A percentile compares a stretch with the other conserved stretches of the same genome.
phyloP scores from a whole-genome alignment of 2,797 vertebrate species.

The Poeciliopsis paucimaculata region DNA sequence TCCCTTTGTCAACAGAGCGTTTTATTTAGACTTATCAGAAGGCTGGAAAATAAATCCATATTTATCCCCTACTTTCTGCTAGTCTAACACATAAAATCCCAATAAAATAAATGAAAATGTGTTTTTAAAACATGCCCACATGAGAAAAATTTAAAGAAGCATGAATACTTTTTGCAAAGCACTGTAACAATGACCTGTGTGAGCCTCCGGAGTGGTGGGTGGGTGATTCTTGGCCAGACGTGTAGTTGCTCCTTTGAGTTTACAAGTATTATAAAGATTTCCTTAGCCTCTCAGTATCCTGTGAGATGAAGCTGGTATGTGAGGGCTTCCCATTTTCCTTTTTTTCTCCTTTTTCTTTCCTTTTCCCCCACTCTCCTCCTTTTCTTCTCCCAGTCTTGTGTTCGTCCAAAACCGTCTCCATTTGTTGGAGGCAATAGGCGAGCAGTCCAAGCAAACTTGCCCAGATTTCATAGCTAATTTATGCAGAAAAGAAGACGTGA shows the following conservation, averaged over 20 bases:
- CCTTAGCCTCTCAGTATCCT: neutral
- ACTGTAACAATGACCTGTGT: neutral
- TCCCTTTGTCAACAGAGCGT: neutral
- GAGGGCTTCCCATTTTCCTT: neutral
- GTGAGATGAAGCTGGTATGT: neutral
- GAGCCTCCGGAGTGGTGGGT: neutral
- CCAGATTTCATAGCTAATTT: constrained; percentile 6
- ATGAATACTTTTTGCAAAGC: neutral
- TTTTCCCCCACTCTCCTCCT: neutral
- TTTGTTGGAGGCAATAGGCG: constrained; percentile 8
- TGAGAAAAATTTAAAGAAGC: neutral
- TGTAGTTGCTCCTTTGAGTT: neutral
- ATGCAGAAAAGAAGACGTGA: constrained; percentile 10
- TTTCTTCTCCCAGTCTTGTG: constrained; percentile 1
- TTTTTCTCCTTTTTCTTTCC: neutral
- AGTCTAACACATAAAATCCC: neutral
- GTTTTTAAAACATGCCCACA: neutral
- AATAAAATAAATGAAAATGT: neutral
- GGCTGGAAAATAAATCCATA: neutral
- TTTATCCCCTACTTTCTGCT: neutral
- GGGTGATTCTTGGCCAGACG: neutral
- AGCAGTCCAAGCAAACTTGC: neutral
- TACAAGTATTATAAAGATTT: constrained; percentile 4
- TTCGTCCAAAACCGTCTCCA: constrained; percentile 4
- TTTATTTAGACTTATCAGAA: neutral